Evolutionary conservation across 2,888 invertebrate genomes (phyloP), one percentile per base, ranked within the genome.

Genomic region (Stegana nigrithorax): DNA sequence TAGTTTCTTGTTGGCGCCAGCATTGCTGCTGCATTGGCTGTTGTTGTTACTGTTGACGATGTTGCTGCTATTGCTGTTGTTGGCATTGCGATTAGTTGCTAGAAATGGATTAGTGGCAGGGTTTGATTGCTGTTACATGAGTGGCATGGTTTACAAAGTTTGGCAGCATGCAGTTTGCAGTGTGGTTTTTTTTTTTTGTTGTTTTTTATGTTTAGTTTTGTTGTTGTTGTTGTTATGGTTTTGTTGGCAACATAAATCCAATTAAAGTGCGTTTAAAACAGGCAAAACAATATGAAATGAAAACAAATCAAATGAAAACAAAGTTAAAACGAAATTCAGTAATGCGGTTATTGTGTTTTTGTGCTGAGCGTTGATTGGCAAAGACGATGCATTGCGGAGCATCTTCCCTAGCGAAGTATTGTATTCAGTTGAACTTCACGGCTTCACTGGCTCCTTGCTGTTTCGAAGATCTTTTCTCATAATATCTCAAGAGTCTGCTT

Each of bases 21-120:
- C 62, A 60, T 57, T 63, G 67, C 21, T 59, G 60, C 32, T 60
- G 62, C 59, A 60, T 44, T 27, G 63, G 72, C 55, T 59, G 67
- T 27, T 44, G 72, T 45, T 71, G 67, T 45, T 63, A 63, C 62
- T 68, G 65, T 45, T 66, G 60, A 17, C 17, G 44, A 14, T 14
- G 12, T 45, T 32, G 14, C 42, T 17, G 42, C 44, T 62, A 73
- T 61, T 63, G 73, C 62, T 68, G 77, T 67, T 59, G 81, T 44
- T 69, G 68, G 45, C 62, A 71, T 64, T 63, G 63, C 75, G 70
- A 70, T 78, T 78, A 75, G 78, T 78, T 77, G 82, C 84, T 85
- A 84, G 68, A 83, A 86, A 85, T 80, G 84, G 85, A 83, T 86
- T 85, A 84, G 78, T 76, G 64, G 73, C 66, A 67, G 66, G 73